A percentile compares a stretch with the other conserved stretches of the same genome.
These are phyloP conservation scores for Dreissena rostriformis DNA, from an alignment of 1,140 invertebrate species.

Conservation along the genomic window DNA sequence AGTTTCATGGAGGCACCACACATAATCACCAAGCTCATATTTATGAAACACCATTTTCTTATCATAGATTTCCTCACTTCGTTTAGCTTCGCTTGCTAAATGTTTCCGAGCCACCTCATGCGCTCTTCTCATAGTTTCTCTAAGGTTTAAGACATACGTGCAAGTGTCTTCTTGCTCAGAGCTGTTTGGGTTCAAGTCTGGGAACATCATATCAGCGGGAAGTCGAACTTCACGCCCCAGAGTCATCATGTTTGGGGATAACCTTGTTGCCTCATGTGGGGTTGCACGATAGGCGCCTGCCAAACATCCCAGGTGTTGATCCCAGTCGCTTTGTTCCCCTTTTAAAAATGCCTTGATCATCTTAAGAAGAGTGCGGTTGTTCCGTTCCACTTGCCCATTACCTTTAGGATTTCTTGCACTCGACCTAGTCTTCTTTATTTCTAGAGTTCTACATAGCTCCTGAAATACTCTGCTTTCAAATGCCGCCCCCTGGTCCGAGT, in stretches of 20 bases:
- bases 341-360: slow-evolving; percentile 20
- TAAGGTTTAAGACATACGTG: too few species aligned
- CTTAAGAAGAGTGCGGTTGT: slow-evolving; percentile 19
- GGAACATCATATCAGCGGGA: too few species aligned
- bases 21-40: too few species aligned
- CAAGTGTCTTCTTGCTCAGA: too few species aligned
- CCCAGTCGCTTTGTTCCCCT: slow-evolving; percentile 31
- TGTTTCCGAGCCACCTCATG: too few species aligned
- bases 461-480: slow-evolving; percentile 30
- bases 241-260: slow-evolving; percentile 16
- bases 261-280: slow-evolving; percentile 17
- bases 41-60: too few species aligned
- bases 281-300: slow-evolving; percentile 31
- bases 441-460: slow-evolving; percentile 16
- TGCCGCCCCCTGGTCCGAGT: slow-evolving; percentile 27
- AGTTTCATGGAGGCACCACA: too few species aligned
- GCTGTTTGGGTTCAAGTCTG: too few species aligned
- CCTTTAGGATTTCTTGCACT: slow-evolving; percentile 14
- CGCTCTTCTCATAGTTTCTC: too few species aligned
- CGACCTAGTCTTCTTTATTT: slow-evolving; percentile 19
- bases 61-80: too few species aligned
- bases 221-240: too few species aligned
- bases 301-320: slow-evolving; percentile 21
- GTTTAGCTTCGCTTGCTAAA: too few species aligned
- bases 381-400: slow-evolving; percentile 34